Base-by-base conservation (phyloP, 2,888 invertebrate species). In the Diplolepis rosae region DNA sequence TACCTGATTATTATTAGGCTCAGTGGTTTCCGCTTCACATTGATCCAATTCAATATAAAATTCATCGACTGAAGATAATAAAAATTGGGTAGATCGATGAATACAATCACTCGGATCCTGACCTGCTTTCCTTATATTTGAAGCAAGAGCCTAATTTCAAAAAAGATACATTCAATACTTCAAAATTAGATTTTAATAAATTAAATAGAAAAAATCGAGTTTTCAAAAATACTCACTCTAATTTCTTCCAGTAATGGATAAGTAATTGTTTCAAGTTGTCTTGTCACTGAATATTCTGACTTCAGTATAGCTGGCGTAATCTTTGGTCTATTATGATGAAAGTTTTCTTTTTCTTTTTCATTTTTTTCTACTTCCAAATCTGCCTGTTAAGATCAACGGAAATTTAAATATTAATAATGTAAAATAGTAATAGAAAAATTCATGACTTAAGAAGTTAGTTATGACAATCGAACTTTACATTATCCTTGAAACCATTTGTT, bases 61-160 rank as follows among this genome's bases (percentile, higher is more conserved):
- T 35, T 61, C 56, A 35, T 61, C 56, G 7, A 61, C 22, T 5
- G 22, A 39, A 22, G 56, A 24, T 22, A 61, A 39, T 61, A 61
- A 35, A 24, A 7, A 35, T n/a, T 61, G 13, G 22, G 39, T 35
- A 32, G 18, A 35, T 61, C 13, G 13, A 24, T 61, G 56, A 24
- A 61, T 61, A 5, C 56, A 61, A 13, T 39, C 24, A 13, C 2
- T 24, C 5, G 39, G 39, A 35, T 61, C 35, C n/a, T 39, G 35
- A 1, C 24, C 56, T 35, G 24, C 15, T 24, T 61, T 24, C 9
- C 22, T 61, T 22, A 18, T 22, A 24, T 6, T 22, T 24, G 7
- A 32, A 2, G 22, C 18, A 13, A 6, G 13, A 24, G 5, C 22
- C 56, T 45, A 9, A 18, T n/a, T 24, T n/a, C 2, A 3, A 15